A percentile compares a stretch with the other conserved stretches of the same genome.
These are phyloP conservation scores for Thalassophryne amazonica DNA, from an alignment of 2,797 vertebrate genomes.

Conservation along the genomic window DNA sequence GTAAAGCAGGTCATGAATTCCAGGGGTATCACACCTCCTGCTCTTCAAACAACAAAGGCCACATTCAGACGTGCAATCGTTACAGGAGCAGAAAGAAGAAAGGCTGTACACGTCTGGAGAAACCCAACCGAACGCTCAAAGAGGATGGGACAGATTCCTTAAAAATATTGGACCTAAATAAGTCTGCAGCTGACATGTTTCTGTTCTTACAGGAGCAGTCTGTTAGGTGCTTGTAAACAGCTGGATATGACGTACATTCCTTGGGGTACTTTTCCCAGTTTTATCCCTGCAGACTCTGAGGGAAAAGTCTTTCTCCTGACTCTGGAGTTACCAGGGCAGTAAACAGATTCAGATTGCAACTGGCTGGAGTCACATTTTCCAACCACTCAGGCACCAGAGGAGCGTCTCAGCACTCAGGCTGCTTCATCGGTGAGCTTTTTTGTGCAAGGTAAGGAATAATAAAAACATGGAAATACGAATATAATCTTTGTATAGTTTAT, in stretches of 20 bases:
- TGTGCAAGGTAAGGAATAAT: conserved; percentile 39
- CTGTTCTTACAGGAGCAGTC: neutral
- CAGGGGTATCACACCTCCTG: conserved; percentile 18
- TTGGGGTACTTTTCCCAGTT: neutral
- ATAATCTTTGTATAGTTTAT: too few species aligned
- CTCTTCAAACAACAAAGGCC: neutral
- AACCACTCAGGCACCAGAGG: conserved; percentile 39
- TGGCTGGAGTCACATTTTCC: conserved; percentile 67
- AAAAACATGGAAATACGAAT: neutral
- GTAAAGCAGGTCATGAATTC: conserved; percentile 57
- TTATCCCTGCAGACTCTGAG: conserved; percentile 8
- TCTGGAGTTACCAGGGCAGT: conserved; percentile 39
- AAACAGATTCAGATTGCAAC: conserved; percentile 33
- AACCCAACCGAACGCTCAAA: too few species aligned
- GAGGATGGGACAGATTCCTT: too few species aligned
- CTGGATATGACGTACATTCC: neutral
- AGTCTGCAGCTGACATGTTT: neutral
- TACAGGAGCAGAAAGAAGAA: neutral
- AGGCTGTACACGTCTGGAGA: too few species aligned
- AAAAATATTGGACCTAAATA: too few species aligned
- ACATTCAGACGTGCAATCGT: neutral
- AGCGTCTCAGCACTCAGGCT: conserved; percentile 12
- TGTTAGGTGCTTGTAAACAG: neutral
- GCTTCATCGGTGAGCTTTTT: conserved; percentile 22
- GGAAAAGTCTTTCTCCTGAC: conserved; percentile 20